Evolutionary conservation across 2,113 vertebrate species (phyloP).

Genomic region (Phalacrocorax aristotelis): DNA sequence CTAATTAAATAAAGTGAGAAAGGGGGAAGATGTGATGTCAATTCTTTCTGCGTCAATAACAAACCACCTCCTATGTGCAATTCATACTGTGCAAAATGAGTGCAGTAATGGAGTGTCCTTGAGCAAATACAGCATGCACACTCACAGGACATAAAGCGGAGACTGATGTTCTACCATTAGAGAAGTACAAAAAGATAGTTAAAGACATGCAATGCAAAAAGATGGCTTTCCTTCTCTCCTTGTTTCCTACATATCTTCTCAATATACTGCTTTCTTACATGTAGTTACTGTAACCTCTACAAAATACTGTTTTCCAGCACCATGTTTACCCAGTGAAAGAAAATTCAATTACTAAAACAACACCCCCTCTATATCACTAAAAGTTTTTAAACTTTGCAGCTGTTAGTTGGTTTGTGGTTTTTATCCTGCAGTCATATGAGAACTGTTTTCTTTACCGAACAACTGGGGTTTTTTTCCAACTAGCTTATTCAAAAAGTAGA

Average conservation of each 20-base stretch:
- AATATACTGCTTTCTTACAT: neutral
- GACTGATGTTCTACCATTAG: neutral
- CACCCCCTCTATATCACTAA: neutral
- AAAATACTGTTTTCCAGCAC: neutral
- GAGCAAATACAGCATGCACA: neutral
- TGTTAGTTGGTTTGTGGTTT: rapidly evolving
- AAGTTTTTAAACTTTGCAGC: neutral
- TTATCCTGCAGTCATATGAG: neutral
- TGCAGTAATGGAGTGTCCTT: neutral
- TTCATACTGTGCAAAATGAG: neutral
- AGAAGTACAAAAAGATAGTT: neutral
- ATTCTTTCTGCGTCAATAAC: neutral
- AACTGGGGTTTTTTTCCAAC: neutral
- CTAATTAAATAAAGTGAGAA: neutral
- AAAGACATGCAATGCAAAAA: neutral
- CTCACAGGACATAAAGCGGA: neutral
- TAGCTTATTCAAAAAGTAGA: neutral
- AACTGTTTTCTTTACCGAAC: neutral
- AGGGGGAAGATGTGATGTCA: neutral
- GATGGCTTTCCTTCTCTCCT: neutral
- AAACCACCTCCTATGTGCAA: neutral
- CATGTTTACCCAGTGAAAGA: neutral
- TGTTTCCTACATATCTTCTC: neutral
- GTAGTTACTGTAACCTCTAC: neutral
- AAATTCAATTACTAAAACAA: neutral